phyloP scores from a whole-genome alignment of 2,888 invertebrate species.

The Phorcus lineatus region DNA sequence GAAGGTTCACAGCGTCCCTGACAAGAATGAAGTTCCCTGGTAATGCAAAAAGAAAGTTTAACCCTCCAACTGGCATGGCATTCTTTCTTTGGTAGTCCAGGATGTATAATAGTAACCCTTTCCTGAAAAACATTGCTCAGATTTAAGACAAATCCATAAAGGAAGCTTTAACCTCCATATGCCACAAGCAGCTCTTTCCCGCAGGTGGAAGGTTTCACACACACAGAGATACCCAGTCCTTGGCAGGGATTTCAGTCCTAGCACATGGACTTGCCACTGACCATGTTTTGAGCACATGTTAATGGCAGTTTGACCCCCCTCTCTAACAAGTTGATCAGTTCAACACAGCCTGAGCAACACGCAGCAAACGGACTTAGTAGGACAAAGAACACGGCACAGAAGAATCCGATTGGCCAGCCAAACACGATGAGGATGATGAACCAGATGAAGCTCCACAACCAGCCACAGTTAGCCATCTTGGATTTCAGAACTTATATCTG shows the following conservation, averaged over 20 bases:
- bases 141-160: too few relatives aligned
- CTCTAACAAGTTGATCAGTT: constrained; percentile 68
- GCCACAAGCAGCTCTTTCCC: too few relatives aligned
- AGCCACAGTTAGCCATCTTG: constrained; percentile 66
- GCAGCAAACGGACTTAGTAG: constrained; percentile 73
- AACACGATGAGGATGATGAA: constrained; percentile 71
- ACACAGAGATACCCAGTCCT: too few relatives aligned
- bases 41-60: too few relatives aligned
- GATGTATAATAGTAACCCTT: too few relatives aligned
- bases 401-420: constrained; percentile 72
- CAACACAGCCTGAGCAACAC: constrained; percentile 66
- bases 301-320: constrained; percentile 71
- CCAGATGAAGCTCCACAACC: constrained; percentile 73
- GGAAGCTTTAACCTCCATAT: too few relatives aligned
- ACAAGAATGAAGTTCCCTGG: too few relatives aligned
- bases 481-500: background rate
- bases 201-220: too few relatives aligned
- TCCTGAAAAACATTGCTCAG: too few relatives aligned
- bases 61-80: too few relatives aligned
- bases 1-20: too few relatives aligned
- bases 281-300: constrained; percentile 72
- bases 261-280: constrained; percentile 67
- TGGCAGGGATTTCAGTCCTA: constrained; percentile 31
- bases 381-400: constrained; percentile 71
- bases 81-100: too few relatives aligned